Evolutionary conservation across 2,113 vertebrate species (phyloP).

Genomic region (Pan paniscus): DNA sequence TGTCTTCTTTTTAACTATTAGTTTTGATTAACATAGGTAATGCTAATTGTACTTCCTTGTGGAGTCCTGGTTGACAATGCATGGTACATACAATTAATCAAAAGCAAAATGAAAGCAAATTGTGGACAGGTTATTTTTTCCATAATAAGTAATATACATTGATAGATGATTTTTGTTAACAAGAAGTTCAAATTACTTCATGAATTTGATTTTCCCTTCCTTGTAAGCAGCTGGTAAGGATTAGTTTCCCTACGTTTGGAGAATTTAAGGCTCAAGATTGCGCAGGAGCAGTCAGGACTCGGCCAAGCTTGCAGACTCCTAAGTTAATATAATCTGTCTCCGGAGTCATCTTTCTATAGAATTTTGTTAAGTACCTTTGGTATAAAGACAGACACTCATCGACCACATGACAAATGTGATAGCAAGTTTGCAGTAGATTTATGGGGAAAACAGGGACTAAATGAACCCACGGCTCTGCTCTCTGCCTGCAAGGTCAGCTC

Average conservation of each 20-base stretch:
- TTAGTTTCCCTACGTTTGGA: constrained; percentile 21
- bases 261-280: constrained; percentile 20
- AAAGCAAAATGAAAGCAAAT: constrained; percentile 51
- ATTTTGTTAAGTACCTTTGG: background rate
- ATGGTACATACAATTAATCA: constrained; percentile 4
- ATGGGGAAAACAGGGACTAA: background rate
- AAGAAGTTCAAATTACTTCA: constrained; percentile 18
- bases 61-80: background rate
- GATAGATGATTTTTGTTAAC: constrained; percentile 34
- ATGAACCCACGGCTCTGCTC: background rate
- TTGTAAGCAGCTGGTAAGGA: constrained; percentile 25
- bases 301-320: background rate
- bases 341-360: background rate
- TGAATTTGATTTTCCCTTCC: background rate
- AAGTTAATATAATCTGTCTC: constrained; percentile 34
- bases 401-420: background rate
- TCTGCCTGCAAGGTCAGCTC: background rate
- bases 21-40: constrained; percentile 7
- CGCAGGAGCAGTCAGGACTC: background rate
- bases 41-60: constrained; percentile 42
- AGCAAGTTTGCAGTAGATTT: background rate
- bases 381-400: background rate
- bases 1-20: constrained; percentile 18
- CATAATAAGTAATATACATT: constrained; percentile 9
- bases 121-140: constrained; percentile 38